A percentile compares a stretch with the other conserved stretches of the same genome.
phyloP scores from a whole-genome alignment of 2,888 invertebrate species.

The Pristionchus japonicus region DNA sequence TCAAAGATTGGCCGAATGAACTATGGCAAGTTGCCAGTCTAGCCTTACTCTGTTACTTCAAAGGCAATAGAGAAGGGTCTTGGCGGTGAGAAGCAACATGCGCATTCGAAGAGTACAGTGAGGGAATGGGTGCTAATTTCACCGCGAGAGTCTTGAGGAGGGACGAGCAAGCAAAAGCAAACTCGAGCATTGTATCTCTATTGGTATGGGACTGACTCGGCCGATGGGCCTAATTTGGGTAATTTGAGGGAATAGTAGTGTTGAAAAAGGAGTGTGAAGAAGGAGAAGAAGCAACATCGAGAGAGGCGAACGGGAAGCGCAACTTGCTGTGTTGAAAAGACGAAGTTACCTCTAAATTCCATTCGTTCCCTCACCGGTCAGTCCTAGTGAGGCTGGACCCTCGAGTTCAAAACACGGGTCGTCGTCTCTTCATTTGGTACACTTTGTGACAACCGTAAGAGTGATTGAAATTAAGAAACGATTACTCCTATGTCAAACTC shows the following conservation, averaged over 20 bases:
- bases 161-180: neutral
- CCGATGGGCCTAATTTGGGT: neutral
- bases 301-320: neutral
- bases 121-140: neutral
- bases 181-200: slow-evolving; percentile 15
- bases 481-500: too few species aligned
- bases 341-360: neutral
- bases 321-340: neutral
- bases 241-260: neutral
- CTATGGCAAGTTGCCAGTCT: neutral
- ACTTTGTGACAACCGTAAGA: too few species aligned
- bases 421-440: too few species aligned
- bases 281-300: neutral
- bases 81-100: neutral
- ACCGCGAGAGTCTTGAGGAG: neutral
- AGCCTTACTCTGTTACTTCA: neutral
- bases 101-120: slow-evolving; percentile 21
- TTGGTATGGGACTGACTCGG: too few species aligned
- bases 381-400: too few species aligned
- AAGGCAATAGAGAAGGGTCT: neutral
- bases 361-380: neutral
- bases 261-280: slow-evolving; percentile 29
- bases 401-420: too few species aligned
- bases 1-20: neutral
- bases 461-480: too few species aligned